Conservation (phyloP, 2,797 vertebrate genomes). For the Vespertilio murinus region DNA sequence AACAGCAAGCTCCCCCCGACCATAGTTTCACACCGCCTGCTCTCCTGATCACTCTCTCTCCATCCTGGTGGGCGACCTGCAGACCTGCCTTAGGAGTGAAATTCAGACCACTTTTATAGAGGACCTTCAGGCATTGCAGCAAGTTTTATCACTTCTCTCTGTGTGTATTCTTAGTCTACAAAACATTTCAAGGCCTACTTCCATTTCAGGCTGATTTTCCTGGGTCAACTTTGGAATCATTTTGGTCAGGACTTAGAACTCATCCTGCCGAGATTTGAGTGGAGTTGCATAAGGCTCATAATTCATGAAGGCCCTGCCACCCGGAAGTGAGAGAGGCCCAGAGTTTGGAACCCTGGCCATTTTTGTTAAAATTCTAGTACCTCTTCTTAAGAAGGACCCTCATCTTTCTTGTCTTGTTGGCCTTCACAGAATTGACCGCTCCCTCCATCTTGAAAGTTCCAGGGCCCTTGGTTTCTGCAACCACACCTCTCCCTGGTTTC, state of each 20-base stretch:
- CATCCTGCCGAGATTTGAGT: not conserved
- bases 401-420: not conserved
- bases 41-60: not conserved
- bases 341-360: not conserved
- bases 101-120: accelerated
- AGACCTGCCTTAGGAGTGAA: not conserved
- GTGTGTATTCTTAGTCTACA: not conserved
- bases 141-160: not conserved
- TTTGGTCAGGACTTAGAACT: not conserved
- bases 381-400: not conserved
- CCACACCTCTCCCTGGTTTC: not conserved
- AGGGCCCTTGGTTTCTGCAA: not conserved
- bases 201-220: not conserved
- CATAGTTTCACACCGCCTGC: not conserved
- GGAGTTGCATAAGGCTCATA: not conserved
- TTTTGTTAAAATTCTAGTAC: not conserved
- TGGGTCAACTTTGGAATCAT: not conserved
- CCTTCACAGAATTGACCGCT: not conserved
- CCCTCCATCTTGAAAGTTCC: not conserved
- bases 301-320: accelerated
- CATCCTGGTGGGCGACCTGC: not conserved
- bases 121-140: not conserved
- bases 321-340: not conserved
- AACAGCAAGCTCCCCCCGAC: not conserved
- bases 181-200: not conserved